Evolutionary conservation across 2,797 vertebrate genomes (phyloP).

Genomic region (Amblyopsis hoosieri): DNA sequence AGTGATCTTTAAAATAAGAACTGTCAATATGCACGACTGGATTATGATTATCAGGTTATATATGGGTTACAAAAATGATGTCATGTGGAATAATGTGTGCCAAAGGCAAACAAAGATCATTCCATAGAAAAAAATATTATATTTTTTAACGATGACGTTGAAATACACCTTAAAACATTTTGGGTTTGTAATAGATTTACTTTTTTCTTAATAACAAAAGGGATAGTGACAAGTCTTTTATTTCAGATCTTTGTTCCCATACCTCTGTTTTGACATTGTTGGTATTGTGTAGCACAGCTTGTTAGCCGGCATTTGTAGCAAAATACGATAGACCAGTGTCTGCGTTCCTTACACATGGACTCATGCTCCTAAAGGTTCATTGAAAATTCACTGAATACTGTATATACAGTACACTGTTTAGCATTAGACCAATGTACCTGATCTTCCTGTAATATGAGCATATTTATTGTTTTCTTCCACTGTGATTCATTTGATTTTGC

Average conservation of each 20-base stretch:
- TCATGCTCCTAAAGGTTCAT: slow-evolving; percentile 43
- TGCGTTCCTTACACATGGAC: slow-evolving; percentile 20
- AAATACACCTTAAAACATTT: slow-evolving; percentile 5
- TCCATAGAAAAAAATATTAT: slow-evolving; percentile 7
- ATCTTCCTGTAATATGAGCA: slow-evolving; percentile 14
- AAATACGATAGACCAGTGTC: slow-evolving; percentile 24
- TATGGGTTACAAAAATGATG: neutral
- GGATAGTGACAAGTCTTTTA: neutral
- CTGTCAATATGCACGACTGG: slow-evolving; percentile 4
- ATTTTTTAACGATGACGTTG: neutral
- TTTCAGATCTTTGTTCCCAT: slow-evolving; percentile 1
- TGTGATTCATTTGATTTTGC: slow-evolving; percentile 34
- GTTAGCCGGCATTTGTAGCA: slow-evolving; percentile 40
- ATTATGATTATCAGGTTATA: neutral
- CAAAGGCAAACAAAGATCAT: slow-evolving; percentile 22
- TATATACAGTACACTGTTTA: slow-evolving; percentile 31
- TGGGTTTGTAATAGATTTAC: slow-evolving; percentile 15
- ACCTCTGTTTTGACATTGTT: slow-evolving; percentile 5
- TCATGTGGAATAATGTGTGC: slow-evolving; percentile 16
- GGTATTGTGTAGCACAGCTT: neutral
- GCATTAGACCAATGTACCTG: slow-evolving; percentile 40
- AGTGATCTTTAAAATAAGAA: neutral
- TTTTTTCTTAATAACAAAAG: slow-evolving; percentile 11
- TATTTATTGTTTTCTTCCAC: slow-evolving; percentile 43
- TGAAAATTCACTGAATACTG: slow-evolving; percentile 10